A percentile compares a stretch with the other conserved stretches of the same genome.
phyloP scores from a whole-genome alignment of 2,113 vertebrate genomes.

The Microcebus griseorufus region DNA sequence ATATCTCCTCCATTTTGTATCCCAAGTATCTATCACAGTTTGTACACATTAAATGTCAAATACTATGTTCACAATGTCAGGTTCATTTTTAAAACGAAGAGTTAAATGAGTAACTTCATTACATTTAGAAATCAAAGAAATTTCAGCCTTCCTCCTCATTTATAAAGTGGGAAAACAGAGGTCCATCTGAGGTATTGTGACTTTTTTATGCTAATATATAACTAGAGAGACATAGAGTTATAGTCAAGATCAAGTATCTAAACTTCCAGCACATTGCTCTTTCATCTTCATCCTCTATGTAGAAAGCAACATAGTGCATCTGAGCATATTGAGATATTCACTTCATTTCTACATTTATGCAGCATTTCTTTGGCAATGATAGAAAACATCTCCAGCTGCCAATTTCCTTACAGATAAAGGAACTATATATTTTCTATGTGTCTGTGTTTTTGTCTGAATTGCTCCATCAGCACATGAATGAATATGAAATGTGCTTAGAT shows the following conservation, averaged over 20 bases:
- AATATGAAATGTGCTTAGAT: not conserved
- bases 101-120: not conserved
- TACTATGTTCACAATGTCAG: too few relatives aligned
- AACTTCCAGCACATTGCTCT: not conserved
- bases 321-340: not conserved
- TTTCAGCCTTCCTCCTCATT: not conserved
- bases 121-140: not conserved
- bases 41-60: not conserved
- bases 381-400: slow-evolving; percentile 27
- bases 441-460: slow-evolving; percentile 36
- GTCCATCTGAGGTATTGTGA: not conserved
- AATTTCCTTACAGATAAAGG: slow-evolving; percentile 21
- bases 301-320: not conserved
- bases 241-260: not conserved
- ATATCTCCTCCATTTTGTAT: not conserved
- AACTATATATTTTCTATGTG: not conserved
- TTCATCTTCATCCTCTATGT: not conserved
- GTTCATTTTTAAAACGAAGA: not conserved
- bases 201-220: not conserved
- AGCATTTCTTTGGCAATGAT: not conserved
- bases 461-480: not conserved
- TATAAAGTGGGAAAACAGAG: not conserved
- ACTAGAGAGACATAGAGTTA: not conserved
- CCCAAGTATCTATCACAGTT: not conserved
- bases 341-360: not conserved